Conservation (phyloP, 2,113 vertebrate species). For the Phrynosoma blainvillii region DNA sequence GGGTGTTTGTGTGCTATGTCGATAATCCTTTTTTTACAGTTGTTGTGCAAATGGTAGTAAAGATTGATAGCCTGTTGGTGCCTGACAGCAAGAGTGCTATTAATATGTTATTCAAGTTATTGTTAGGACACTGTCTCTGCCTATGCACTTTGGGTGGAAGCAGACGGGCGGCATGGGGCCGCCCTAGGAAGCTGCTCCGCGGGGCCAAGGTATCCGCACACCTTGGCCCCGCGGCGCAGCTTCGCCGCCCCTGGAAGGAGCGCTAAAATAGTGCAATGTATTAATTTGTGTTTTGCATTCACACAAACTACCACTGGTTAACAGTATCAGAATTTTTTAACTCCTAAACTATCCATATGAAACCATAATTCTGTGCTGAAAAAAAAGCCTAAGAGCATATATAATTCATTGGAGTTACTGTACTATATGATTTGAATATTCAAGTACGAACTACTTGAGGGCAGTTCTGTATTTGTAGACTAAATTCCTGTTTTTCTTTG, state of each 20-base stretch:
- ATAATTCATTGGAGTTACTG: constrained; percentile 7
- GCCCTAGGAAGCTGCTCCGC: too few relatives aligned
- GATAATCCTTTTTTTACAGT: not conserved
- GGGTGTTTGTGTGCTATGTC: not conserved
- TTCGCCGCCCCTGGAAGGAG: too few relatives aligned
- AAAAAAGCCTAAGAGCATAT: not conserved
- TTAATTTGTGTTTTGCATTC: not conserved
- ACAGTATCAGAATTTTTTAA: not conserved
- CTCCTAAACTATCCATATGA: constrained; percentile 32
- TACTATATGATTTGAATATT: constrained; percentile 4
- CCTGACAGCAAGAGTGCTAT: not conserved
- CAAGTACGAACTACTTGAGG: constrained; percentile 15
- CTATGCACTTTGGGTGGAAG: too few relatives aligned
- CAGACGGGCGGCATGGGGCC: too few relatives aligned
- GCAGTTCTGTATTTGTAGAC: constrained; percentile 28
- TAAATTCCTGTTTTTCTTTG: constrained; percentile 13
- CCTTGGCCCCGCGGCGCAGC: too few relatives aligned
- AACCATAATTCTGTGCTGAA: not conserved
- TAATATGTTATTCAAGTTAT: not conserved
- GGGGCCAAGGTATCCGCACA: too few relatives aligned
- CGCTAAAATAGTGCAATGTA: constrained; percentile 40
- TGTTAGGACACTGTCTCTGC: not conserved
- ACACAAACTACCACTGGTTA: constrained; percentile 8
- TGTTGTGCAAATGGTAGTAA: not conserved
- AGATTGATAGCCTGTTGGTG: not conserved